Conservation (phyloP, 2,797 vertebrate genomes). For the Semotilus atromaculatus region DNA sequence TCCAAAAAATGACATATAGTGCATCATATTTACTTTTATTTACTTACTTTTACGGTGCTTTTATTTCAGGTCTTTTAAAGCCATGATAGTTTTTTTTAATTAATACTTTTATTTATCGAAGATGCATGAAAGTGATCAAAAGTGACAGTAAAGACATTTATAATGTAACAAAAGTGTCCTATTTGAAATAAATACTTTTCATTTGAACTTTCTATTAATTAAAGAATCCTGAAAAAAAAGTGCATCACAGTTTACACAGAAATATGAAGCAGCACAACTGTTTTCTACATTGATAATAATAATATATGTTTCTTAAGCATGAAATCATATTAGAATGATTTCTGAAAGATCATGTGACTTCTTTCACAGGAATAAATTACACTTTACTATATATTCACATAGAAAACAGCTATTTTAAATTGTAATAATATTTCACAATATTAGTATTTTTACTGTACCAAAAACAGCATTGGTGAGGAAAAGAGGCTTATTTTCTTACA, state of each 20-base stretch:
- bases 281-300: neutral
- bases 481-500: neutral
- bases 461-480: neutral
- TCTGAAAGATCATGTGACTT: too few species aligned
- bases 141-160: neutral
- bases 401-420: neutral
- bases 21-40: too few species aligned
- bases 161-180: too few species aligned
- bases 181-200: neutral
- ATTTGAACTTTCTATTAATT: neutral
- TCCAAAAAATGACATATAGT: neutral
- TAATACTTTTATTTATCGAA: neutral
- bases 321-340: neutral
- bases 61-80: neutral
- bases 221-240: too few species aligned
- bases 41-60: too few species aligned
- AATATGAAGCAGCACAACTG: neutral
- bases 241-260: neutral
- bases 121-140: neutral
- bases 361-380: neutral
- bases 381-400: neutral
- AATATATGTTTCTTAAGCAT: neutral
- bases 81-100: neutral
- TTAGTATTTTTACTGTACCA: neutral
- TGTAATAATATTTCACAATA: neutral